Conservation (phyloP, 2,888 invertebrate genomes). For the Heteropelma amictum region DNA sequence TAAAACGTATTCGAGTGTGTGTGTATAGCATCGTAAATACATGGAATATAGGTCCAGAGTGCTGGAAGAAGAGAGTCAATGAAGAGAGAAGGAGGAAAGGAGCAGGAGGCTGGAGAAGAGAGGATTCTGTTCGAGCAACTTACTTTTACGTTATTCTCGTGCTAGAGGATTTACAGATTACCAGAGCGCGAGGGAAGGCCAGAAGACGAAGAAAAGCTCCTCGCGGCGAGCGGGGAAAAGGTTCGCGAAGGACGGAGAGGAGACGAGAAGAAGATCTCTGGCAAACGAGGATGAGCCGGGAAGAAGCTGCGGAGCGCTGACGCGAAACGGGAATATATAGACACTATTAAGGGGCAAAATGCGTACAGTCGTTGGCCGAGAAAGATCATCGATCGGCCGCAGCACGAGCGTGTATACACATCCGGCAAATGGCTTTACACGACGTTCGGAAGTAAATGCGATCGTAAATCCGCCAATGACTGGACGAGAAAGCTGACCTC, state of each 20-base stretch:
- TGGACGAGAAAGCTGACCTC: not conserved
- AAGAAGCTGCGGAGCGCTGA: constrained; percentile 36
- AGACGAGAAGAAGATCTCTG: constrained; percentile 12
- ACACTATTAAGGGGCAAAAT: constrained; percentile 2
- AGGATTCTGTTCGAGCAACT: constrained; percentile 75
- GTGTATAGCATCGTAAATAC: constrained; percentile 15
- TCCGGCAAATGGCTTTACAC: constrained; percentile 3
- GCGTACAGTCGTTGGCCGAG: constrained; percentile 10
- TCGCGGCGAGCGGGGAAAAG: constrained; percentile 60
- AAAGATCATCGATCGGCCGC: constrained; percentile 7
- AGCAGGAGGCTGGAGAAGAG: constrained; percentile 55
- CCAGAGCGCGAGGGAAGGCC: constrained; percentile 60
- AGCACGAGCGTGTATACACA: not conserved
- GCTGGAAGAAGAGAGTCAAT: constrained; percentile 39
- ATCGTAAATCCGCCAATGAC: constrained; percentile 18
- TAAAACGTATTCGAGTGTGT: constrained; percentile 54
- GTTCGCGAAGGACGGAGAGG: constrained; percentile 5
- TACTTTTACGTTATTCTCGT: constrained; percentile 75
- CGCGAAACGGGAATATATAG: constrained; percentile 26
- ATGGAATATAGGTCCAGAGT: too few relatives aligned
- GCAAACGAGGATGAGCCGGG: constrained; percentile 15
- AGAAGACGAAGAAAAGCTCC: constrained; percentile 12
- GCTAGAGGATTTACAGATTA: constrained; percentile 78
- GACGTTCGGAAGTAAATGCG: constrained; percentile 7
- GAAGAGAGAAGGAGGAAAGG: constrained; percentile 40